Evolutionary conservation across 2,113 vertebrate genomes (phyloP).

Genomic region (Nestor notabilis): DNA sequence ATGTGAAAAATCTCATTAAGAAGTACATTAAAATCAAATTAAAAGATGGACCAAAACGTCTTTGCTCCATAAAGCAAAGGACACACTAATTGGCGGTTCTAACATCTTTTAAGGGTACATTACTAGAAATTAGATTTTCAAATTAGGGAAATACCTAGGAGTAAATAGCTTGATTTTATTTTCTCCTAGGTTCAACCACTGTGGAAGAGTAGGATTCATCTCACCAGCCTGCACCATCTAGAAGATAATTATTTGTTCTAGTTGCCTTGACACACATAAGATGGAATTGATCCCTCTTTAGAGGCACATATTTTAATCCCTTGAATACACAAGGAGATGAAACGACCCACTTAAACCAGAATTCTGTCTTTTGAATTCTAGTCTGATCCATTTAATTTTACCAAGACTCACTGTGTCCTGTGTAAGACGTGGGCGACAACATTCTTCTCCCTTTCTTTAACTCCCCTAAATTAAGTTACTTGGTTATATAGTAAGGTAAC

Average conservation of each 20-base stretch:
- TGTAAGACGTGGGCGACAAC: background rate
- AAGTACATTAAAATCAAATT: background rate
- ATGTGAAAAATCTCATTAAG: background rate
- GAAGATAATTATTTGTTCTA: background rate
- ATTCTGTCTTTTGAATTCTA: background rate
- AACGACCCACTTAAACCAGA: background rate
- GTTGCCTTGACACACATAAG: rapidly evolving
- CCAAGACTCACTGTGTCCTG: background rate
- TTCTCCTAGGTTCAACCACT: background rate
- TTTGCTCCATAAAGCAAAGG: background rate
- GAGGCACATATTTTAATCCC: background rate
- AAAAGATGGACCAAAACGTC: background rate
- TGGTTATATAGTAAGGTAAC: background rate
- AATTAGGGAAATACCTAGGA: background rate
- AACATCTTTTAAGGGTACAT: background rate
- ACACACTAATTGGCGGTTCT: background rate
- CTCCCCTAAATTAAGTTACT: background rate
- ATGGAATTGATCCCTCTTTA: background rate
- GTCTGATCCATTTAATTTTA: background rate
- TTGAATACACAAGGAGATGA: background rate
- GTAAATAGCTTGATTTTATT: background rate
- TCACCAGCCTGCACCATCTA: background rate
- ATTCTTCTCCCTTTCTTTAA: background rate
- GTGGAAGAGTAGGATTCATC: background rate
- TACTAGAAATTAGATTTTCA: background rate